Evolutionary conservation across 2,113 vertebrate genomes (phyloP), one percentile per base, ranked within the genome.

Genomic region (Tricholaema leucomelas): DNA sequence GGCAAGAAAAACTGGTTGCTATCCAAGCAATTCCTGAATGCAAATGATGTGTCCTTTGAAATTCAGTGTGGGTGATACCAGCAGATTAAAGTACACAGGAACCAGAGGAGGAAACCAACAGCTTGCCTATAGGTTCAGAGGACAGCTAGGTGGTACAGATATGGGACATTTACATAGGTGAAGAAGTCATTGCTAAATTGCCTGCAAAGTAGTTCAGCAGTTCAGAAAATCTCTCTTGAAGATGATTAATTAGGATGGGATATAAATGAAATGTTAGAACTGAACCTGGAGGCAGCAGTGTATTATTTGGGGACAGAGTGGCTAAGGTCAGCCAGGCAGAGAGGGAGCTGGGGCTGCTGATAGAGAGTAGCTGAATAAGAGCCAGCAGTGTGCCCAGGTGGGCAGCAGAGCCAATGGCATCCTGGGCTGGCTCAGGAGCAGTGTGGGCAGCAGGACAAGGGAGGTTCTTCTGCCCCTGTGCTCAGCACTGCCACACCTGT

Each of bases 1-100:
- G 64, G n/a, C 50, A 80, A 89, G 89, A 89, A 85, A 85, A 90
- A 54, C 80, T 76, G 71, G 77, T 94, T 70, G 38, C 25, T 56
- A 7, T 30, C 63, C 76, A 27, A 44, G 80, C 63, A 75, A 33
- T 90, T 55, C 38, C 50, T 65, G 18, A 65, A 38, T 86, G 44
- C 55, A 88, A 86, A 84, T 90, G 56, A 56, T 52, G 36, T 15
- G 8, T 31, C 63, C 55, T 91, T 55, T 40, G 15, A 42, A 89
- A 50, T 63, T 58, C 46, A 46, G n/a, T 35, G 35, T 35, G 80
- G 78, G 85, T 44, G 50, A 61, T 73, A 19, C 14, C 4, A 42
- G 58, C 54, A 59, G 82, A 81, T 93, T 17, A 58, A 83, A 44
- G 27, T n/a, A 2, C 36, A 6, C 15, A 27, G 61, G 58, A 63